A percentile compares a stretch with the other conserved stretches of the same genome.
Evolutionary conservation across 2,888 invertebrate species (phyloP).

Genomic region (Micoletzkya japonica): DNA sequence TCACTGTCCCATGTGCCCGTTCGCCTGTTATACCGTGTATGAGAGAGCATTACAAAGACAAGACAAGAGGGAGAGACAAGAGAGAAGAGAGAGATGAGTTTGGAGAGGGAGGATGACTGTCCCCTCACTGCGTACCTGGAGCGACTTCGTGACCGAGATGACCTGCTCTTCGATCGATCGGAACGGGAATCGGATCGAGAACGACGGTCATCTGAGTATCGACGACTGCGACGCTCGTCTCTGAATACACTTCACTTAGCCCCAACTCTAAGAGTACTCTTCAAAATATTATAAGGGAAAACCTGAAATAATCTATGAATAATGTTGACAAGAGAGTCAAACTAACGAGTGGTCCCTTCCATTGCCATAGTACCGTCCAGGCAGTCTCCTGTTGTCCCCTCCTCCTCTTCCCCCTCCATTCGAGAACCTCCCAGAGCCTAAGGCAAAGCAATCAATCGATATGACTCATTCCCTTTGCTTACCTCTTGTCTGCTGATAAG

Average conservation of each 20-base stretch:
- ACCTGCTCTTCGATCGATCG: slow-evolving; percentile 18
- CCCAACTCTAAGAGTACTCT: not conserved
- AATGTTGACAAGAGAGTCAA: not conserved
- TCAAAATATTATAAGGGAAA: not conserved
- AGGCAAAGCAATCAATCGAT: not conserved
- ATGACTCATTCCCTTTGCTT: not conserved
- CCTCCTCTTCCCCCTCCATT: slow-evolving; percentile 1
- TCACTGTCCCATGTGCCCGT: slow-evolving; percentile 23
- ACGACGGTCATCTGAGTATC: slow-evolving; percentile 21
- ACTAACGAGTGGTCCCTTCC: slow-evolving; percentile 5
- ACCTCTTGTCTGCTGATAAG: slow-evolving; percentile 29
- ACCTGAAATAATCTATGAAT: no score
- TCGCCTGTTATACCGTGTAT: not conserved
- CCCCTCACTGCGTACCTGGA: slow-evolving; percentile 21
- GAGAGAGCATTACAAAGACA: not conserved
- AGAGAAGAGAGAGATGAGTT: not conserved
- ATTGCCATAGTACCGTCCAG: slow-evolving; percentile 2
- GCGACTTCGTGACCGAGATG: slow-evolving; percentile 10
- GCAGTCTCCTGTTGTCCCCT: not conserved
- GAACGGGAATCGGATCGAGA: slow-evolving; percentile 14
- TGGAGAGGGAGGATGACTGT: not conserved
- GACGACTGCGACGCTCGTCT: slow-evolving; percentile 16
- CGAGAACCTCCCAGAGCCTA: not conserved
- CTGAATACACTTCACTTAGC: not conserved
- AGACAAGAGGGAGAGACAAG: not conserved